These are phyloP conservation scores for Microchrysa polita DNA, from an alignment of 2,888 invertebrate species.

Conservation along the genomic window DNA sequence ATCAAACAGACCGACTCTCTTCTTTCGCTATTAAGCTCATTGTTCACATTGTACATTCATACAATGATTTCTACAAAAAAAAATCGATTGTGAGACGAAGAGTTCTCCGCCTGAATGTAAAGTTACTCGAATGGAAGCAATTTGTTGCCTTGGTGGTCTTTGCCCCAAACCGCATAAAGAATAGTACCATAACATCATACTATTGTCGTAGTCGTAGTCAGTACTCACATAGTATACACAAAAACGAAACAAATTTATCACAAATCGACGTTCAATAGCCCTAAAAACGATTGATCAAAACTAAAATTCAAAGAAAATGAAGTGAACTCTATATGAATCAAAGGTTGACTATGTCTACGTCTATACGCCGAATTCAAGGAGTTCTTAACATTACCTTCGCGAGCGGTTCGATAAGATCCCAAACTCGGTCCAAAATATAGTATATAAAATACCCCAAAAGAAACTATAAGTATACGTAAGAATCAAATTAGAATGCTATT, in stretches of 20 bases:
- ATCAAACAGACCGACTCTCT: conserved; percentile 36
- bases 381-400: conserved; percentile 15
- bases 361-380: neutral
- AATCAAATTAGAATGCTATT: conserved; percentile 33
- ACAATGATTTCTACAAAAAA: conserved; percentile 37
- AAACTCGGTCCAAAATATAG: neutral
- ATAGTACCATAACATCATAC: too few relatives aligned
- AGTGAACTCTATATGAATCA: conserved; percentile 20
- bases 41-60: conserved; percentile 28
- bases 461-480: neutral
- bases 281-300: conserved; percentile 33
- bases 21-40: conserved; percentile 31
- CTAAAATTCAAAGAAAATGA: conserved; percentile 1
- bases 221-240: conserved; percentile 7
- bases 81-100: conserved; percentile 23
- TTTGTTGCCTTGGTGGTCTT: conserved; percentile 43
- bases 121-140: conserved; percentile 43
- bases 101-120: neutral
- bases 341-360: conserved; percentile 27
- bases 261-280: conserved; percentile 43
- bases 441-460: neutral
- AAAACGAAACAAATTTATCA: conserved; percentile 43
- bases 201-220: neutral
- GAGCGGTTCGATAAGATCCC: neutral
- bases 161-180: conserved; percentile 27